Evolutionary conservation across 2,888 invertebrate genomes (phyloP).

Genomic region (Nephrotoma flavescens): DNA sequence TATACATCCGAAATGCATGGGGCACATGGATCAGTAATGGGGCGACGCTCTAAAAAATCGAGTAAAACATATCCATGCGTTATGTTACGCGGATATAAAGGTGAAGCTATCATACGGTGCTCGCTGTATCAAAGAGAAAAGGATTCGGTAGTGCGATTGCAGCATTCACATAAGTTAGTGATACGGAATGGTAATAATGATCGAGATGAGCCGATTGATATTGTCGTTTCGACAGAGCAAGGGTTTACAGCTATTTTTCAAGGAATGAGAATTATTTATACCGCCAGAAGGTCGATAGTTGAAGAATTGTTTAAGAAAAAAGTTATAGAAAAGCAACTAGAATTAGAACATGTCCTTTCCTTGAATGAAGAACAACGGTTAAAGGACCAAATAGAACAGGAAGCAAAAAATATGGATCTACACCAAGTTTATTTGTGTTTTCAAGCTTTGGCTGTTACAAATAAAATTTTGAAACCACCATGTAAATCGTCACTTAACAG

Average conservation of each 20-base stretch:
- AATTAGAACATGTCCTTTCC: conserved; percentile 23
- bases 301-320: conserved; percentile 49
- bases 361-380: conserved; percentile 33
- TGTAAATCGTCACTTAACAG: conserved; percentile 30
- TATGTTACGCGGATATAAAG: conserved; percentile 45
- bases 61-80: conserved; percentile 62
- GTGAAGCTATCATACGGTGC: conserved; percentile 51
- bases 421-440: conserved; percentile 69
- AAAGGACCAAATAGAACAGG: conserved; percentile 39
- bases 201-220: conserved; percentile 51
- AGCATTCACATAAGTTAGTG: conserved; percentile 57
- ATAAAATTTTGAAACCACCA: conserved; percentile 38
- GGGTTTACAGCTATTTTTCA: conserved; percentile 55
- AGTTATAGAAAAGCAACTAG: conserved; percentile 29
- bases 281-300: conserved; percentile 61
- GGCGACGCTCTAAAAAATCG: conserved; percentile 40
- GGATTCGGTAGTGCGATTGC: conserved; percentile 37
- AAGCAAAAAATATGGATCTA: conserved; percentile 55
- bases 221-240: conserved; percentile 37
- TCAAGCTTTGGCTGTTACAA: conserved; percentile 50
- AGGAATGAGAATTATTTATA: conserved; percentile 76
- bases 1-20: conserved; percentile 81
- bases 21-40: conserved; percentile 65
- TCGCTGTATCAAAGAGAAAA: conserved; percentile 44
- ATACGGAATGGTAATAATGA: conserved; percentile 46